A percentile compares a stretch with the other conserved stretches of the same genome.
These are phyloP conservation scores for Malthinus flaveolus DNA, from an alignment of 2,888 invertebrate genomes.

Conservation along the genomic window DNA sequence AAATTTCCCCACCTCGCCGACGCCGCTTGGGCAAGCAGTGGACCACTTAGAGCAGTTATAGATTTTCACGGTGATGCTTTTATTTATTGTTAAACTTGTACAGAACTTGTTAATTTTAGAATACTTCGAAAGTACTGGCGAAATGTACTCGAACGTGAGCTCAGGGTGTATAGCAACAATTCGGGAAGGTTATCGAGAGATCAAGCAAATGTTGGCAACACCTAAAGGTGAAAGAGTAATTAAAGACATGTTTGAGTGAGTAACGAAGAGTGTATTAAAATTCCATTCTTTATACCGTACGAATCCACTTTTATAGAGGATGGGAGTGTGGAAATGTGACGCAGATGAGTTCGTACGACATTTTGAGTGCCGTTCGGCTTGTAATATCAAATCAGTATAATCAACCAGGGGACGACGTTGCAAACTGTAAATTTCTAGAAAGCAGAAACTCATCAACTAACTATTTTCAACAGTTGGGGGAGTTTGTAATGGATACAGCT, in stretches of 20 bases:
- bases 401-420: neutral
- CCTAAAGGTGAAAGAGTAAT: conserved; percentile 47
- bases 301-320: neutral
- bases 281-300: neutral
- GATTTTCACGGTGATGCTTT: conserved; percentile 59
- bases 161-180: conserved; percentile 54
- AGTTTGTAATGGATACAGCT: neutral
- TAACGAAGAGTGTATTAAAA: neutral
- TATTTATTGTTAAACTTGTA: neutral
- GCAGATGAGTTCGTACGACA: neutral
- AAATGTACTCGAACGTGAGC: conserved; percentile 51
- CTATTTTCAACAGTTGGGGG: conserved; percentile 10
- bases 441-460: conserved; percentile 11
- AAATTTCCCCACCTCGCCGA: conserved; percentile 64
- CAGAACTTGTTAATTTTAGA: conserved; percentile 53
- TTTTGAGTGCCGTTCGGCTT: neutral
- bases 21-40: conserved; percentile 63
- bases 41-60: conserved; percentile 60
- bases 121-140: conserved; percentile 59
- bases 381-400: conserved; percentile 15
- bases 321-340: conserved; percentile 6
- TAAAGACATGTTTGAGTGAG: conserved; percentile 57
- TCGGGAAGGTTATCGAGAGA: conserved; percentile 48
- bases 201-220: conserved; percentile 47
- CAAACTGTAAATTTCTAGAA: conserved; percentile 14